Evolutionary conservation across 2,113 vertebrate genomes (phyloP).

Genomic region (Oryzias woworae): DNA sequence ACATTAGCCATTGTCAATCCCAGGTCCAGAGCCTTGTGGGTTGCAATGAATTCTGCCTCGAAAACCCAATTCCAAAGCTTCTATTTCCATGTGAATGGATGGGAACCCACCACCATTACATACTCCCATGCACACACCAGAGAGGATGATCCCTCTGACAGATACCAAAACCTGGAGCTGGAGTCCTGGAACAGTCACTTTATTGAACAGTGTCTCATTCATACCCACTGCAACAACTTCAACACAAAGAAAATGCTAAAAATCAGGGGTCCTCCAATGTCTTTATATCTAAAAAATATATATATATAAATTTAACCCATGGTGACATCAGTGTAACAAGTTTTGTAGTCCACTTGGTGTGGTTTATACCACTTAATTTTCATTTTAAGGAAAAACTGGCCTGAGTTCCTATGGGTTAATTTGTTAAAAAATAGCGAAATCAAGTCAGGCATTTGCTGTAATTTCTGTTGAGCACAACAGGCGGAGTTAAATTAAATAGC

Average conservation of each 20-base stretch:
- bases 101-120: slow-evolving; percentile 67
- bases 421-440: no score
- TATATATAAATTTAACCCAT: no score
- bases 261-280: no score
- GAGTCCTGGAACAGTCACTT: slow-evolving; percentile 15
- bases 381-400: neutral
- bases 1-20: slow-evolving; percentile 49
- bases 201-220: neutral
- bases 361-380: no score
- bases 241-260: no score
- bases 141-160: slow-evolving; percentile 28
- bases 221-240: no score
- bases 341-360: no score
- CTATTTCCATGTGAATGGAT: slow-evolving; percentile 80
- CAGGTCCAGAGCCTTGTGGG: slow-evolving; percentile 42
- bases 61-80: slow-evolving; percentile 61
- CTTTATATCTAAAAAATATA: no score
- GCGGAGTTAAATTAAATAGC: slow-evolving; percentile 5
- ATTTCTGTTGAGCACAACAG: neutral
- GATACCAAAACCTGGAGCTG: slow-evolving; percentile 67
- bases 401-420: no score
- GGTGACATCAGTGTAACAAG: no score
- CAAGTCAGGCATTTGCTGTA: neutral
- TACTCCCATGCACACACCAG: slow-evolving; percentile 48
- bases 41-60: slow-evolving; percentile 35